A percentile compares a stretch with the other conserved stretches of the same genome.
These are phyloP conservation scores for Brachylomia viminalis DNA, from an alignment of 2,888 invertebrate species.

Conservation along the genomic window DNA sequence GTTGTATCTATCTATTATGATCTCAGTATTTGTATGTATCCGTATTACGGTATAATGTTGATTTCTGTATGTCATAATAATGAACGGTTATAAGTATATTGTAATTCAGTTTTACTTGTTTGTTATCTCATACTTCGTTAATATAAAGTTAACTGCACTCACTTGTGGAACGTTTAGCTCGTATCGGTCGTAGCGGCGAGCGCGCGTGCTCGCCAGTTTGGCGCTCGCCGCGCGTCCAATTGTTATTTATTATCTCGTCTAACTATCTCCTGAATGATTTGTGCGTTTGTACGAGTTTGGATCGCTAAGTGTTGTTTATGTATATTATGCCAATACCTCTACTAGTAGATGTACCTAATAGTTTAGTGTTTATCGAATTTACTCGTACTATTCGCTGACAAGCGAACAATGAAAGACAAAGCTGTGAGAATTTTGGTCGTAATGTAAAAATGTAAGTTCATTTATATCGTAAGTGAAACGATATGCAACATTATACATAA, in stretches of 20 bases:
- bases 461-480: constrained; percentile 84
- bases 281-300: constrained; percentile 67
- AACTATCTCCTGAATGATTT: constrained; percentile 61
- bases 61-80: constrained; percentile 61
- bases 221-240: constrained; percentile 39
- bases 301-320: constrained; percentile 73
- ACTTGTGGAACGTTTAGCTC: constrained; percentile 41
- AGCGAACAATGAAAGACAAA: constrained; percentile 91
- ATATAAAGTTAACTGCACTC: constrained; percentile 51
- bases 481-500: constrained; percentile 74
- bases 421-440: constrained; percentile 90
- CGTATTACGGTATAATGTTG: constrained; percentile 57
- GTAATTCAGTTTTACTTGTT: constrained; percentile 53
- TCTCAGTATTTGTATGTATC: constrained; percentile 74
- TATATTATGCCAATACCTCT: constrained; percentile 79
- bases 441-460: constrained; percentile 89
- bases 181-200: constrained; percentile 1
- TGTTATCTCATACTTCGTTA: constrained; percentile 56
- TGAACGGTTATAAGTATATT: constrained; percentile 49
- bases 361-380: constrained; percentile 88
- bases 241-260: constrained; percentile 65
- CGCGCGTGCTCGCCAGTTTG: background rate
- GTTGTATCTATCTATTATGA: constrained; percentile 72
- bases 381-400: constrained; percentile 87
- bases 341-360: constrained; percentile 80